These are phyloP conservation scores for Priocnemis perturbator DNA, from an alignment of 2,888 invertebrate genomes.

Conservation along the genomic window DNA sequence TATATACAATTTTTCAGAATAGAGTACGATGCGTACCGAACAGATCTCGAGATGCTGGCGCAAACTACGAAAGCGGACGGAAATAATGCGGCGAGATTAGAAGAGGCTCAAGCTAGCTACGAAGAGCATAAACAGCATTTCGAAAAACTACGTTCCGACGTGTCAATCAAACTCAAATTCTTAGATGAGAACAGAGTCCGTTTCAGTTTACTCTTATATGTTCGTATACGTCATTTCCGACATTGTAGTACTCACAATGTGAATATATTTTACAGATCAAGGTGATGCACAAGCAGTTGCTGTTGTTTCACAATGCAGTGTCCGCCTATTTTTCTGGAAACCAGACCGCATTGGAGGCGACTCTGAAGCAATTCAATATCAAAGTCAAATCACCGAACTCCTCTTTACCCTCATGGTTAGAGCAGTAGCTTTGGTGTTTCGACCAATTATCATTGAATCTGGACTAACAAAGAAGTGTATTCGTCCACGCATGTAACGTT, in stretches of 20 bases:
- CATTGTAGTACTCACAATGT: not conserved
- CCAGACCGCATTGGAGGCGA: slow-evolving; percentile 93
- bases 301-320: slow-evolving; percentile 96
- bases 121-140: slow-evolving; percentile 92
- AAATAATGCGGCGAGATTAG: slow-evolving; percentile 80
- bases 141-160: slow-evolving; percentile 94
- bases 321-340: slow-evolving; percentile 98
- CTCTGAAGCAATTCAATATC: slow-evolving; percentile 96
- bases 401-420: slow-evolving; percentile 87
- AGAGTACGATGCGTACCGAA: slow-evolving; percentile 98
- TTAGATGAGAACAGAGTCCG: slow-evolving; percentile 97
- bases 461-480: slow-evolving; percentile 29
- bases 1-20: slow-evolving; percentile 81
- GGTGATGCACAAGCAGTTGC: slow-evolving; percentile 98
- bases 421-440: slow-evolving; percentile 77
- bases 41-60: slow-evolving; percentile 91
- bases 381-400: slow-evolving; percentile 90
- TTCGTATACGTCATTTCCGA: slow-evolving; percentile 11
- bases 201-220: slow-evolving; percentile 19
- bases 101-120: slow-evolving; percentile 88
- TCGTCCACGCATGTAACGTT: slow-evolving; percentile 34
- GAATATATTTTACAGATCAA: slow-evolving; percentile 83
- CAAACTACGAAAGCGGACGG: slow-evolving; percentile 79
- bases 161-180: slow-evolving; percentile 95
- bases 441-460: slow-evolving; percentile 25